A percentile compares a stretch with the other conserved stretches of the same genome.
phyloP scores from a whole-genome alignment of 1,140 invertebrate species.

The Theocolax elegans region DNA sequence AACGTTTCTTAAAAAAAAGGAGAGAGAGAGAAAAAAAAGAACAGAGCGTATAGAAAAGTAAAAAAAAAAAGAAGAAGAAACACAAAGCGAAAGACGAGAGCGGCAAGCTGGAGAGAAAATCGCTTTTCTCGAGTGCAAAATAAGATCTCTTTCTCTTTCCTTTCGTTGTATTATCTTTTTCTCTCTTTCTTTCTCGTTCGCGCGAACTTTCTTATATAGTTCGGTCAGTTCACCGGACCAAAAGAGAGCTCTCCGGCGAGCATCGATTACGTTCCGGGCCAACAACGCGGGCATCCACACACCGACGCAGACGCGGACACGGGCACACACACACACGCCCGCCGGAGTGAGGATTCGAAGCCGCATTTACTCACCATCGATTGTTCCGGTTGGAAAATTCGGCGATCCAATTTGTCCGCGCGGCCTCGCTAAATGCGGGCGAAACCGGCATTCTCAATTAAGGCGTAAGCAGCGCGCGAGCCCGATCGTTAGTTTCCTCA shows the following conservation, averaged over 20 bases:
- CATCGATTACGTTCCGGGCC: slow-evolving; percentile 26
- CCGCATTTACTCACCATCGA: neutral
- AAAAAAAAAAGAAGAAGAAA: neutral
- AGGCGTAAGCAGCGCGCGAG: neutral
- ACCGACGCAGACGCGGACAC: too few relatives aligned
- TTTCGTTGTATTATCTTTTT: neutral
- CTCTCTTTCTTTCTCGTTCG: neutral
- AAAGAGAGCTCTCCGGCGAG: neutral
- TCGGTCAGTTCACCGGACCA: neutral
- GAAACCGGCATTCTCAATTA: neutral
- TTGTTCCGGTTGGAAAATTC: slow-evolving; percentile 1
- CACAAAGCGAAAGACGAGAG: neutral
- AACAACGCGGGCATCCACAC: neutral
- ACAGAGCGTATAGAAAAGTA: too few relatives aligned
- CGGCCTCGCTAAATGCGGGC: neutral
- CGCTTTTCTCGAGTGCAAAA: slow-evolving; percentile 30
- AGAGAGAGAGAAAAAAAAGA: neutral
- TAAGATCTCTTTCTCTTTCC: slow-evolving; percentile 1
- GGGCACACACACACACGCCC: too few relatives aligned
- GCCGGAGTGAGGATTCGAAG: too few relatives aligned
- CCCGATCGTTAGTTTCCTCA: neutral
- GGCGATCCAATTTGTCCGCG: neutral
- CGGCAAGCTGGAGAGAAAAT: slow-evolving; percentile 4
- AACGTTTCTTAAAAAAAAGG: neutral
- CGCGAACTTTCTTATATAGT: neutral